These are phyloP conservation scores for Doryteuthis pealeii DNA, from an alignment of 1,140 invertebrate species.

Conservation along the genomic window DNA sequence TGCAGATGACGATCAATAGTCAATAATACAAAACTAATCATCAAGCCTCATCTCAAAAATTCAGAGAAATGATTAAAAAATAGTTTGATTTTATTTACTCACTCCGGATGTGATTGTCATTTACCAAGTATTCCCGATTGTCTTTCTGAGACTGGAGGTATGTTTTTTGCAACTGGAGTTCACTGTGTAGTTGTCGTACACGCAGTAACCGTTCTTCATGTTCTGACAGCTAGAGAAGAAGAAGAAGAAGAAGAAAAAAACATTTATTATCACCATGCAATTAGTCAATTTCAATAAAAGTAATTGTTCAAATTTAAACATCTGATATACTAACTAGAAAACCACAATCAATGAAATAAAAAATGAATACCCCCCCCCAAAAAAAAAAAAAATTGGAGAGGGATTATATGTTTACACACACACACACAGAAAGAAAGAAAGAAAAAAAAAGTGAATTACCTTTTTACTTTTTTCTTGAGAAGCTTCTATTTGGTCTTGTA, in stretches of 20 bases:
- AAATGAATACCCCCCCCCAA: too few species aligned
- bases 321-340: too few species aligned
- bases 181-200: constrained; percentile 45
- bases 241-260: constrained; percentile 3
- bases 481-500: constrained; percentile 57
- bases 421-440: too few species aligned
- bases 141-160: constrained; percentile 49
- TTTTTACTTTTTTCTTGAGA: constrained; percentile 45
- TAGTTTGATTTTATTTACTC: neutral
- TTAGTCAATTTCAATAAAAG: neutral
- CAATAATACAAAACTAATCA: too few species aligned
- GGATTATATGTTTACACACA: too few species aligned
- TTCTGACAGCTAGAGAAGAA: constrained; percentile 34
- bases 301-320: neutral
- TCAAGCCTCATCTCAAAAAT: too few species aligned
- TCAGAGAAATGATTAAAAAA: too few species aligned
- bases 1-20: too few species aligned
- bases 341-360: too few species aligned
- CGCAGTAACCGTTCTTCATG: constrained; percentile 50
- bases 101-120: constrained; percentile 4
- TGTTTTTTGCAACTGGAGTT: constrained; percentile 60
- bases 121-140: constrained; percentile 20
- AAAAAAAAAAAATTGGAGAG: too few species aligned
- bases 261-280: too few species aligned
- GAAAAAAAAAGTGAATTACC: constrained; percentile 7